phyloP scores from a whole-genome alignment of 2,888 invertebrate species.

The Galerucella calmariensis region DNA sequence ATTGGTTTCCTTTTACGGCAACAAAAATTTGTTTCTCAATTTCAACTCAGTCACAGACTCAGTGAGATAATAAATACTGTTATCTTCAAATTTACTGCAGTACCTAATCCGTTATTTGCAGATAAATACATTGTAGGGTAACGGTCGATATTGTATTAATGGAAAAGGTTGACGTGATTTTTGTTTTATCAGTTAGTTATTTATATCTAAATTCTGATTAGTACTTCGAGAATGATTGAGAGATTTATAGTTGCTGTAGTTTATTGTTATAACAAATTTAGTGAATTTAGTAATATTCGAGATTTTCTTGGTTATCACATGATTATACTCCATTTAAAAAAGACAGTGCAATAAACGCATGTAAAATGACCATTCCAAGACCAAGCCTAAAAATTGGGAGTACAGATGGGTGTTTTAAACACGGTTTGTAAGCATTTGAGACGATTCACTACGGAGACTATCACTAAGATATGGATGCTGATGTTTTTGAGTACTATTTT shows the following conservation, averaged over 20 bases:
- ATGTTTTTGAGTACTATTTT: too few species aligned
- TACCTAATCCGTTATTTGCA: neutral
- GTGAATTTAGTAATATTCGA: too few species aligned
- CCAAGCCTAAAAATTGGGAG: too few species aligned
- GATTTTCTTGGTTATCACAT: too few species aligned
- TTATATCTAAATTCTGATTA: neutral
- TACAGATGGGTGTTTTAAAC: too few species aligned
- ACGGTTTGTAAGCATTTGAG: too few species aligned
- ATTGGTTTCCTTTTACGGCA: neutral
- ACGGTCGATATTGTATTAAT: neutral
- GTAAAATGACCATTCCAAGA: too few species aligned
- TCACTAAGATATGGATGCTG: too few species aligned
- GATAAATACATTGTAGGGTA: neutral
- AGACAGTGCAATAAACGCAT: too few species aligned
- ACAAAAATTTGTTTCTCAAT: slow-evolving; percentile 1
- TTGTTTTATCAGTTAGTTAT: neutral
- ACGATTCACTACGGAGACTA: too few species aligned
- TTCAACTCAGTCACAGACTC: neutral
- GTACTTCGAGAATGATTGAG: neutral
- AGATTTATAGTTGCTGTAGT: neutral
- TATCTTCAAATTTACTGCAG: neutral
- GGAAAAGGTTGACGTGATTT: neutral
- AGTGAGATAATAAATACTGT: neutral
- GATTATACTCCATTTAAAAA: too few species aligned
- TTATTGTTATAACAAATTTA: neutral